Evolutionary conservation across 2,888 invertebrate species (phyloP).

Genomic region (Netelia fuscicornis): DNA sequence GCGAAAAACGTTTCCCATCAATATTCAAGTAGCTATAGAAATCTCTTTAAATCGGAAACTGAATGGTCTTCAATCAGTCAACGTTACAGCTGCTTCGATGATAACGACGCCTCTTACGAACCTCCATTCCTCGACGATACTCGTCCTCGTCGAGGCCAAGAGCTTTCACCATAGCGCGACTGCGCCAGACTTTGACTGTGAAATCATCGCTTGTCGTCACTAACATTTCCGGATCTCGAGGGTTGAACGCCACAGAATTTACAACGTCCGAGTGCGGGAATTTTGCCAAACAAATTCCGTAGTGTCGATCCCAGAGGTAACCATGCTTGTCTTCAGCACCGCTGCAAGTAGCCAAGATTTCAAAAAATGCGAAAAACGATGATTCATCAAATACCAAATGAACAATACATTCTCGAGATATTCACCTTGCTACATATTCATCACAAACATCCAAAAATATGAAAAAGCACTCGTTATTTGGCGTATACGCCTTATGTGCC

Average conservation of each 20-base stretch:
- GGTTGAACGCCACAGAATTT: constrained; percentile 94
- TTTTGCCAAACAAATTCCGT: constrained; percentile 91
- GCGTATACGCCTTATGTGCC: constrained; percentile 93
- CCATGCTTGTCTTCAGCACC: constrained; percentile 94
- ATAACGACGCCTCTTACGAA: constrained; percentile 81
- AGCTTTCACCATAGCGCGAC: constrained; percentile 85
- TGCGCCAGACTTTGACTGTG: constrained; percentile 89
- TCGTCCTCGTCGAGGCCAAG: constrained; percentile 84
- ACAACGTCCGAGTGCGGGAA: constrained; percentile 93
- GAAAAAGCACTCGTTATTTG: constrained; percentile 94
- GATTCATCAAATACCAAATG: constrained; percentile 12
- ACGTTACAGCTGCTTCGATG: constrained; percentile 80
- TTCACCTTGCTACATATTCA: constrained; percentile 93
- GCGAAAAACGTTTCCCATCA: background rate
- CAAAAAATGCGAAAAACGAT: constrained; percentile 35
- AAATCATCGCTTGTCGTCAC: constrained; percentile 94
- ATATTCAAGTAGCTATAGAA: constrained; percentile 19
- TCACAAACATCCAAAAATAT: constrained; percentile 94
- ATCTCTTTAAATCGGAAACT: constrained; percentile 81
- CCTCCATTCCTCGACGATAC: constrained; percentile 85
- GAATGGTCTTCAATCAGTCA: constrained; percentile 82
- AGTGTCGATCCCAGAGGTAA: constrained; percentile 94
- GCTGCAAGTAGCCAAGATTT: constrained; percentile 85
- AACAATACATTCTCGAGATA: constrained; percentile 13
- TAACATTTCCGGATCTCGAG: constrained; percentile 91